Evolutionary conservation across 92 coral and sea anemone species (phyloP).

Genomic region (Nematostella vectensis): DNA sequence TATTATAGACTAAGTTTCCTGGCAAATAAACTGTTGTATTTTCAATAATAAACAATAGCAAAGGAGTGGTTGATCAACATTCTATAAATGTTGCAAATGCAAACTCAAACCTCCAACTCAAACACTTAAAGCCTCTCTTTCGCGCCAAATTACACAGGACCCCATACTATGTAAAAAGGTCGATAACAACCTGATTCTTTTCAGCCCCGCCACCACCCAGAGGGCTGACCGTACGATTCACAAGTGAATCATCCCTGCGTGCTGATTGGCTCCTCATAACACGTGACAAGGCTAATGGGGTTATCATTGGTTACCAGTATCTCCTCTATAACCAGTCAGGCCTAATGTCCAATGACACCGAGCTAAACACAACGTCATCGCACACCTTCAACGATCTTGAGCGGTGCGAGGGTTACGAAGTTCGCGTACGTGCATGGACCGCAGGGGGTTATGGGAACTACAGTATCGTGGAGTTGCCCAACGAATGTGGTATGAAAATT

Average conservation of each 20-base stretch:
- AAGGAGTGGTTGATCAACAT: no score
- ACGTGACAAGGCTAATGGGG: constrained; percentile 11
- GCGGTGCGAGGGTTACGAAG: constrained; percentile 33
- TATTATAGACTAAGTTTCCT: no score
- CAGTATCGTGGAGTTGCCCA: constrained; percentile 3
- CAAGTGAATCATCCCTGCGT: constrained; percentile 6
- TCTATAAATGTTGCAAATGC: no score
- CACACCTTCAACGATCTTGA: constrained; percentile 11
- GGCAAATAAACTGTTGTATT: no score
- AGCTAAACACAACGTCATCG: constrained; percentile 8
- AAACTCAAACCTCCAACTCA: no score
- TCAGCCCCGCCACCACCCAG: constrained; percentile 1
- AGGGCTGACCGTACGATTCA: constrained; percentile 18
- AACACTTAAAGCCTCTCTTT: no score
- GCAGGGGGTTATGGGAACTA: constrained; percentile 34
- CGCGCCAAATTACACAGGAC: no score
- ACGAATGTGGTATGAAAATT: constrained; percentile 35
- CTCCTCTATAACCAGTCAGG: background rate
- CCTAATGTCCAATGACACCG: background rate
- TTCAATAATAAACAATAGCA: no score
- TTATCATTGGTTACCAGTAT: constrained; percentile 21
- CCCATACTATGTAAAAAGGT: no score
- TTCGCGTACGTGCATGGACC: constrained; percentile 27
- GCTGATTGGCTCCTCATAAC: constrained; percentile 23
- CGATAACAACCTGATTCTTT: no score